A percentile compares a stretch with the other conserved stretches of the same genome.
These are phyloP conservation scores for Scaeva pyrastri DNA, from an alignment of 2,888 invertebrate genomes.

Conservation along the genomic window DNA sequence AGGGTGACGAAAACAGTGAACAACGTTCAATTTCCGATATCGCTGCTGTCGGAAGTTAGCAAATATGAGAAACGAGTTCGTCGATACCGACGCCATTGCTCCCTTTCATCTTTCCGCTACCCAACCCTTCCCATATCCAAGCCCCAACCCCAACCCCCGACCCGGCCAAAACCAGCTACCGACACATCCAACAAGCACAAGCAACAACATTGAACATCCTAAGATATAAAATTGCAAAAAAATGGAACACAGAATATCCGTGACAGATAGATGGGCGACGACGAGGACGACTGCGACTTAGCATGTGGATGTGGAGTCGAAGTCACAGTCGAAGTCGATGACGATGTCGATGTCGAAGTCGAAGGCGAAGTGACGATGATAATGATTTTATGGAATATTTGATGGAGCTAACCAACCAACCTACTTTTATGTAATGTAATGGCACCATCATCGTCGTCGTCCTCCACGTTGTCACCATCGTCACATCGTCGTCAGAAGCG, in stretches of 20 bases:
- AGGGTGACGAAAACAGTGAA: slow-evolving; percentile 61
- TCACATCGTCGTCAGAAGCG: no score
- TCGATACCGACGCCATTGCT: slow-evolving; percentile 26
- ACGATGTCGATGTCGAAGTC: slow-evolving; percentile 12
- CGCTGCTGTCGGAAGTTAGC: slow-evolving; percentile 60
- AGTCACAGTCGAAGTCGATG: slow-evolving; percentile 1
- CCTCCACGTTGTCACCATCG: no score
- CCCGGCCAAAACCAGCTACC: background rate
- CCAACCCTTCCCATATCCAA: no score
- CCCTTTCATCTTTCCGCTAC: slow-evolving; percentile 11
- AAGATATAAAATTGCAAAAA: slow-evolving; percentile 11
- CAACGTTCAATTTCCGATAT: slow-evolving; percentile 70
- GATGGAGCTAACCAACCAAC: slow-evolving; percentile 46
- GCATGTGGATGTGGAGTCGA: slow-evolving; percentile 53
- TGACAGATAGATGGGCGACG: slow-evolving; percentile 71
- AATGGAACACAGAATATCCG: slow-evolving; percentile 60
- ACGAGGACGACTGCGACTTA: slow-evolving; percentile 71
- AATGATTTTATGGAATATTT: slow-evolving; percentile 66
- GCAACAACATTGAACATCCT: slow-evolving; percentile 7
- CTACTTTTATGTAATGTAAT: slow-evolving; percentile 44
- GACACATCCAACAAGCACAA: no score
- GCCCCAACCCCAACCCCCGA: background rate
- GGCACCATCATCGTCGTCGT: slow-evolving; percentile 11
- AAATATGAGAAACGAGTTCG: slow-evolving; percentile 67
- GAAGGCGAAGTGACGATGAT: slow-evolving; percentile 53